Conservation (phyloP, 2,888 invertebrate species). For the Bellardia pandia region DNA sequence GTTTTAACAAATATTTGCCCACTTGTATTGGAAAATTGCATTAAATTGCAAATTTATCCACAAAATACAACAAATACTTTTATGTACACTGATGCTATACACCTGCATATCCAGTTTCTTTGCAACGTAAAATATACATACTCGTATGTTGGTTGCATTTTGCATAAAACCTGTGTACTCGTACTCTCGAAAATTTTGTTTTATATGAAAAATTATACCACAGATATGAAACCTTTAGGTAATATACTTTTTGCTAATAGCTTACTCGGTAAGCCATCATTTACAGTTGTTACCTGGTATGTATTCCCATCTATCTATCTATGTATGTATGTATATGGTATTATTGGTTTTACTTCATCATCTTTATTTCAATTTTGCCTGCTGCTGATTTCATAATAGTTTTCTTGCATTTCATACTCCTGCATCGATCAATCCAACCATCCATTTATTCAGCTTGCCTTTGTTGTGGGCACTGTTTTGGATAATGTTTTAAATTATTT, state of each 20-base stretch:
- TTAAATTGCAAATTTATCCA: conserved; percentile 72
- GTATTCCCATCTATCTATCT: background rate
- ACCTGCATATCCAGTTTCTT: background rate
- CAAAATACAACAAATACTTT: conserved; percentile 72
- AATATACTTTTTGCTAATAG: conserved; percentile 35
- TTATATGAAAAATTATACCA: conserved; percentile 10
- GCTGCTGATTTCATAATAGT: conserved; percentile 7
- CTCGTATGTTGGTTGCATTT: background rate
- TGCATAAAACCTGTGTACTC: conserved; percentile 5
- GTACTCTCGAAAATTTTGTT: background rate
- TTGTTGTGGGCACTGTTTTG: background rate
- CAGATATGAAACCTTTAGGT: conserved; percentile 36
- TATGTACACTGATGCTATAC: background rate
- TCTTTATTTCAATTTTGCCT: conserved; percentile 17
- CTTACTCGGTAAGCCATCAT: conserved; percentile 34
- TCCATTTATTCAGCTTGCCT: background rate
- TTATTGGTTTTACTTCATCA: conserved; percentile 58
- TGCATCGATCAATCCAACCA: background rate
- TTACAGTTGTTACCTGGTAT: conserved; percentile 32
- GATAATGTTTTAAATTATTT: conserved; percentile 35
- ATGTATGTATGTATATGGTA: background rate
- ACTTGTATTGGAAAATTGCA: conserved; percentile 73
- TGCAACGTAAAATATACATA: background rate
- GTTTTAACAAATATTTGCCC: conserved; percentile 73
- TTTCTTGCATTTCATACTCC: conserved; percentile 4